These are phyloP conservation scores for Porites evermanni DNA, from an alignment of 92 coral and sea anemone species.

Conservation along the genomic window DNA sequence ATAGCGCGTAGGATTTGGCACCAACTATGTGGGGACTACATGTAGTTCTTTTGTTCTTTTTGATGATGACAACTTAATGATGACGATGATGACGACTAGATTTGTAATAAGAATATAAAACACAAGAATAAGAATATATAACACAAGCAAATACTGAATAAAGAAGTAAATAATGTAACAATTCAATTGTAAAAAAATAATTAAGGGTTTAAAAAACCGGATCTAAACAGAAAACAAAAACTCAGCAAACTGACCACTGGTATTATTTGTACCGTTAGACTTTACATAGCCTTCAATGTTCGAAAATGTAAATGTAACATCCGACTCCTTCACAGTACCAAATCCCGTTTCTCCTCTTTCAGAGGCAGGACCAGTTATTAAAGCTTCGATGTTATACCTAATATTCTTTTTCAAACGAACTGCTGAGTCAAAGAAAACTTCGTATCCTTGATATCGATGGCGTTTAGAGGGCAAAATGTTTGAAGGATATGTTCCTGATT, in stretches of 20 bases:
- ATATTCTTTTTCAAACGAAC: not conserved
- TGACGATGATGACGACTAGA: too few species aligned
- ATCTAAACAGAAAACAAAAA: not conserved
- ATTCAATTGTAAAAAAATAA: too few species aligned
- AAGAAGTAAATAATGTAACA: too few species aligned
- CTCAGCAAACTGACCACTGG: not conserved
- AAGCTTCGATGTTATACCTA: not conserved
- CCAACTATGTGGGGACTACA: too few species aligned
- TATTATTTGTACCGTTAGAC: not conserved
- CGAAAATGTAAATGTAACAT: not conserved
- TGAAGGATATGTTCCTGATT: slow-evolving; percentile 6
- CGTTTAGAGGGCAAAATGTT: not conserved
- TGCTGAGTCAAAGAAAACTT: not conserved
- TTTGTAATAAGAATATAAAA: too few species aligned
- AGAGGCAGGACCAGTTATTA: not conserved
- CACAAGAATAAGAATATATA: not conserved
- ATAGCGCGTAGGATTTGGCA: too few species aligned
- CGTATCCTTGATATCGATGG: not conserved
- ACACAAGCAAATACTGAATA: not conserved
- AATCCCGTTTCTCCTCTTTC: not conserved
- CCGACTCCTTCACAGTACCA: not conserved
- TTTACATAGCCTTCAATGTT: too few species aligned
- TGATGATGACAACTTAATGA: too few species aligned
- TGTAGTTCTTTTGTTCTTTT: too few species aligned
- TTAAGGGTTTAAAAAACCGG: too few species aligned